Evolutionary conservation across 2,888 invertebrate genomes (phyloP), one percentile per base, ranked within the genome.

Genomic region (Cylindroiulus punctatus): DNA sequence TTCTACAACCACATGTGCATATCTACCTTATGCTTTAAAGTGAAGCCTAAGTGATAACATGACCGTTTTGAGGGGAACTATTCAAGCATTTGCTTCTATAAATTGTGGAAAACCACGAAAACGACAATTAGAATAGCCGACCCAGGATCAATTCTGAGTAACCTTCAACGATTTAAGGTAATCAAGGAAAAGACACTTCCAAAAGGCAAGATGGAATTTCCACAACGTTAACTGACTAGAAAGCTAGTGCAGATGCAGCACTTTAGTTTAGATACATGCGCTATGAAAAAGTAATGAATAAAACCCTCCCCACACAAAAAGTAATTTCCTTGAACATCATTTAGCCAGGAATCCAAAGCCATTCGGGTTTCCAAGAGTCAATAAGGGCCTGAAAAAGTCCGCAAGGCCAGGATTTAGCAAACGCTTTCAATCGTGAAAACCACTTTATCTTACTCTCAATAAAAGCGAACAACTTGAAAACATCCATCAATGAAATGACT

Each of bases 381-480:
- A 76, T 76, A 76, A 76, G 76, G 30, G 76, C 32, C 17, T 76
- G 76, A 30, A 76, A 76, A 76, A 30, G 76, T 76, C 30, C 76
- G 14, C 76, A 76, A 76, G 76, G 76, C 30, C 14, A 30, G 26
- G 76, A 30, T 76, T 76, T 76, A 32, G 76, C 30, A 76, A 30
- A 30, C 12, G 76, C 2, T 14, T 76, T 30, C 17, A 76, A 30
- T 76, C 12, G 30, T 26, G 14, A 76, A 30, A 76, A 76, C 76
- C 30, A 30, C 30, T 65, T 65, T 76, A 76, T 76, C 76, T 76
- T 17, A 30, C 76, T 76, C 76, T 17, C 76, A 76, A 76, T 76
- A 76, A 76, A 76, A 76, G 76, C 30, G 30, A 76, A 26, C 26
- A 76, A 76, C 76, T 76, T 76, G 76, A 76, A 76, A 76, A 76